Conservation (phyloP, 2,113 vertebrate genomes). For the Paramormyrops kingsleyae region DNA sequence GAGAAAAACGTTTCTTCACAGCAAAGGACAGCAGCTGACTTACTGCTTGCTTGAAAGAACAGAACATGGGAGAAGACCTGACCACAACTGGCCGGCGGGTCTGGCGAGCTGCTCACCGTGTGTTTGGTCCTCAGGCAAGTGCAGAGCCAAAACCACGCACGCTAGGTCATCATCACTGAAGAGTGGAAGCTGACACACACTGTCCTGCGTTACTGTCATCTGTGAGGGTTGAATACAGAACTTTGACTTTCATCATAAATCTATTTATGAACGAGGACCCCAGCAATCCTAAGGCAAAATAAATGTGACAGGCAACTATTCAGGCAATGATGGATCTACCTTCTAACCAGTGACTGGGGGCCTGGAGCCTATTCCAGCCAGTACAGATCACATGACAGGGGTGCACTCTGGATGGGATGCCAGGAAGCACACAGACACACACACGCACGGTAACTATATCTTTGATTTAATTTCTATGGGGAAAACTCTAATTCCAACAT, state of each 20-base stretch:
- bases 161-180: conserved; percentile 46
- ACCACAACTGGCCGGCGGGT: neutral
- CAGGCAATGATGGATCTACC: conserved; percentile 4
- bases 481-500: neutral
- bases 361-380: neutral
- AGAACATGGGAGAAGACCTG: neutral
- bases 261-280: neutral
- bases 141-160: conserved; percentile 44
- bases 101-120: conserved; percentile 38
- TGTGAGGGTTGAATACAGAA: conserved; percentile 24
- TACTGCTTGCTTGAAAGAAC: neutral
- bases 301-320: conserved; percentile 8
- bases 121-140: conserved; percentile 36
- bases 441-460: neutral
- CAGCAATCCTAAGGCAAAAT: neutral
- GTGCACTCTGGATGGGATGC: neutral
- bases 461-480: neutral
- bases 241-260: neutral
- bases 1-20: neutral
- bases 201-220: conserved; percentile 45
- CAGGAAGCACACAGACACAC: neutral
- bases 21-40: neutral
- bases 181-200: conserved; percentile 41
- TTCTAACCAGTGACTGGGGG: conserved; percentile 5
- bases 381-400: neutral